Conservation (phyloP, 2,797 vertebrate species). For the Diplodus sargus region DNA sequence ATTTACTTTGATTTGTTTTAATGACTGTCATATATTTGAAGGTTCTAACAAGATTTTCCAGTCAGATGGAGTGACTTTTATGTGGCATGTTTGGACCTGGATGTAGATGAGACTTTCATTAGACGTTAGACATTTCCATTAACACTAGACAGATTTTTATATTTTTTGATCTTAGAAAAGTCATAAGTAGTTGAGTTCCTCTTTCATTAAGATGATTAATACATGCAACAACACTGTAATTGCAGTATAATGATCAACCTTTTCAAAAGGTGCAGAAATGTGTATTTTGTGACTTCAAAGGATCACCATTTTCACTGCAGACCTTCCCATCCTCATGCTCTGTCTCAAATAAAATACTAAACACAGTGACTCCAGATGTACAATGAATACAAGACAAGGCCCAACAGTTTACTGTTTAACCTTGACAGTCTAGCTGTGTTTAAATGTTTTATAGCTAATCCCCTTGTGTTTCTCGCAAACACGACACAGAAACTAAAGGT, state of each 20-base stretch:
- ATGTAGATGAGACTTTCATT: background rate
- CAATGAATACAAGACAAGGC: background rate
- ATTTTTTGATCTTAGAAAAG: background rate
- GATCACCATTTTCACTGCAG: background rate
- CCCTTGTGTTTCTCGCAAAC: background rate
- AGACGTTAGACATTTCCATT: background rate
- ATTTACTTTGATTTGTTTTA: background rate
- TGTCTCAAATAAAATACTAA: background rate
- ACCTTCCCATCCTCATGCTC: background rate
- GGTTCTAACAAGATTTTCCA: background rate
- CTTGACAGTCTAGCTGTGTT: background rate
- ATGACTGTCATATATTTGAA: background rate
- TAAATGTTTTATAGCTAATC: background rate
- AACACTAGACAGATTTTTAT: background rate
- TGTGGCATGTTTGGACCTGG: background rate
- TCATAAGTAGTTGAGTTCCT: background rate
- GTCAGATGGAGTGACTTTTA: background rate
- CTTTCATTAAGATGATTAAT: background rate
- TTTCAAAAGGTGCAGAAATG: background rate
- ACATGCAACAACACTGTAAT: background rate
- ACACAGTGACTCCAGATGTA: background rate
- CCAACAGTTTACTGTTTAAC: background rate
- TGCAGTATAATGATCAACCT: background rate
- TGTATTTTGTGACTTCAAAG: background rate
- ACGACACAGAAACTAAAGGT: conserved; percentile 3